Percentiles rank a stretch among this genome's conserved stretches.
These are phyloP conservation scores for Cercopithecus petaurista DNA, from an alignment of 2,797 vertebrate species.

Conservation along the genomic window DNA sequence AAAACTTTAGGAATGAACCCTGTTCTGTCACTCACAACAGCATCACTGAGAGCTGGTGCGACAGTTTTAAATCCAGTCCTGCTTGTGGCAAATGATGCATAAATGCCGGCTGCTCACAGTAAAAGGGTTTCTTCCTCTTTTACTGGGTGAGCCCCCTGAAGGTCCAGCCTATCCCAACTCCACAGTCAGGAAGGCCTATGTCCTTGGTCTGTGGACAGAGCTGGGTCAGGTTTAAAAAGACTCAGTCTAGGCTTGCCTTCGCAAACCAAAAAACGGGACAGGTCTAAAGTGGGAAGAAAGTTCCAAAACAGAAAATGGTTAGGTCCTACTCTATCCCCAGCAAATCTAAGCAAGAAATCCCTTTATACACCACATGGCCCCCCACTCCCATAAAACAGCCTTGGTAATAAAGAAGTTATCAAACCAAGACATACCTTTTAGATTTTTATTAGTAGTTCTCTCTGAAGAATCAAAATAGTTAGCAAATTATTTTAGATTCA, in stretches of 20 bases:
- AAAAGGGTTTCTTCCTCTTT: background rate
- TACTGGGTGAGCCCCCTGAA: background rate
- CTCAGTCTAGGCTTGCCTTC: background rate
- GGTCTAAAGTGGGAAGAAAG: background rate
- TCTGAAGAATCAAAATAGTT: conserved; percentile 88
- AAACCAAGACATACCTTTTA: conserved; percentile 70
- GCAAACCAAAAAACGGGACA: background rate
- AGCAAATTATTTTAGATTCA: conserved; percentile 86
- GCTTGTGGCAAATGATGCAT: background rate
- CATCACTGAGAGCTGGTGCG: background rate
- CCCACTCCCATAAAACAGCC: background rate
- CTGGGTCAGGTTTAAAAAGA: conserved; percentile 25
- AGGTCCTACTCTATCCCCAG: background rate
- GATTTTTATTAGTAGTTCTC: conserved; percentile 87
- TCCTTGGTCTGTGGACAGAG: background rate
- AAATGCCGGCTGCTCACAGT: background rate
- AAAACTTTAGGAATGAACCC: background rate
- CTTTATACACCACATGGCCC: background rate
- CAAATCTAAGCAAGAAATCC: background rate
- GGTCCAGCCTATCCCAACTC: background rate
- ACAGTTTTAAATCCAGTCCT: background rate
- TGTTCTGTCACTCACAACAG: background rate
- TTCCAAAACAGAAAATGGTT: background rate
- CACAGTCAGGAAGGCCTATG: background rate
- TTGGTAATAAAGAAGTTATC: conserved; percentile 51